Base-by-base conservation (phyloP, 2,797 vertebrate species). In the Enteromius treurensis region DNA sequence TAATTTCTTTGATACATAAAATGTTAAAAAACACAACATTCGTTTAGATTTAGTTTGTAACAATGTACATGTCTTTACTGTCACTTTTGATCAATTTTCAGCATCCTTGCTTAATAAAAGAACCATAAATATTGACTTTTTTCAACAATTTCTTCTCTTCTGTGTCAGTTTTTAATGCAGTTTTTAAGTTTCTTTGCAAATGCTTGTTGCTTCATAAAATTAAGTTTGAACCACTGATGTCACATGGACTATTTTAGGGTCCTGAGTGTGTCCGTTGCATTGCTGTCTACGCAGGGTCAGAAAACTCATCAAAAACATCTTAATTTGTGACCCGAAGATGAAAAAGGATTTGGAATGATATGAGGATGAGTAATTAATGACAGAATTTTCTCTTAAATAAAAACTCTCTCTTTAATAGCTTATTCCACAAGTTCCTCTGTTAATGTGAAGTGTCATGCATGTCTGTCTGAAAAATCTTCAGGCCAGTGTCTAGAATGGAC, bases 401-500 rank as follows among this genome's bases (percentile, higher is more conserved):
- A n/a, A n/a, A 64, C 60, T 64, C 17, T 17, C 14, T 6, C 26
- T 32, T 51, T 21, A 32, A 51, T 11, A 73, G 45, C 13, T 47
- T 47, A 26, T 73, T 73, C 23, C 15, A 19, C 17, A 17, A 45
- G 40, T 45, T 69, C 14, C 21, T 26, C 26, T 73, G 19, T 51
- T 8, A 53, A 53, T 53, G 3, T 34, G 11, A 55, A 75, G 11
- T 37, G 8, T 37, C 11, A 8, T 73, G 58, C 32, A 85, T 23
- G 55, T 62, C 51, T 81, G 79, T 64, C 68, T 40, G 60, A n/a
- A n/a, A 21, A 73, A 65, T 73, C 58, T 85, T 82, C 42, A 58
- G 58, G 74, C 1, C 29, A 78, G 14, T 17, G 53, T 73, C 67
- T 29, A 55, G 40, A 53, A 78, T 37, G 34, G 62, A 58, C 21